phyloP scores from a whole-genome alignment of 1,140 invertebrate species.

The Nebria ingens region DNA sequence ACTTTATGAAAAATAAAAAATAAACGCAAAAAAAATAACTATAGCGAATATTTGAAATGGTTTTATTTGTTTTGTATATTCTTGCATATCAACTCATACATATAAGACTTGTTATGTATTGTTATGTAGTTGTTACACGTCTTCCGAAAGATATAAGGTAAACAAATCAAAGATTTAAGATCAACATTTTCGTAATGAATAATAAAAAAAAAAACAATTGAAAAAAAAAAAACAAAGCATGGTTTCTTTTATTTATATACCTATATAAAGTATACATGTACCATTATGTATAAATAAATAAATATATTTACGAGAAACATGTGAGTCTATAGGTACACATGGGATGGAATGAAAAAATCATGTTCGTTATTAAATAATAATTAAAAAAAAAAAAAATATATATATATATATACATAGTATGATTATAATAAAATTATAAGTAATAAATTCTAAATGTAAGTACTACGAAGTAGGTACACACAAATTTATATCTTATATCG shows the following conservation, averaged over 20 bases:
- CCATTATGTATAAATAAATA: neutral
- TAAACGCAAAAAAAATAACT: no score
- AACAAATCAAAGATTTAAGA: neutral
- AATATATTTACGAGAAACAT: no score
- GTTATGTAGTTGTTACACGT: conserved; percentile 5
- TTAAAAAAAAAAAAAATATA: no score
- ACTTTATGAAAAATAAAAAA: no score
- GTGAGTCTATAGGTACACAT: no score
- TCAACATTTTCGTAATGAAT: conserved; percentile 7
- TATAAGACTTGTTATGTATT: conserved; percentile 9
- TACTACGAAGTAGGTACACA: no score
- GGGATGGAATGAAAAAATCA: no score
- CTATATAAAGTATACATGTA: conserved; percentile 8
- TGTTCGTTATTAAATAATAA: no score
- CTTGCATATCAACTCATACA: conserved; percentile 4
- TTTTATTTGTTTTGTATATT: neutral
- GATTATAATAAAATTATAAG: neutral
- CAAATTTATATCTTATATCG: no score
- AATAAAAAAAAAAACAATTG: no score
- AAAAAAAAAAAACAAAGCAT: neutral
- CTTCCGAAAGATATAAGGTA: neutral
- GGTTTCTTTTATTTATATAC: conserved; percentile 7
- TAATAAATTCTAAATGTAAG: conserved; percentile 10
- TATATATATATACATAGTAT: conserved; percentile 2
- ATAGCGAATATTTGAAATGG: no score